phyloP scores from a whole-genome alignment of 2,113 vertebrate genomes.

The Pterocles gutturalis region DNA sequence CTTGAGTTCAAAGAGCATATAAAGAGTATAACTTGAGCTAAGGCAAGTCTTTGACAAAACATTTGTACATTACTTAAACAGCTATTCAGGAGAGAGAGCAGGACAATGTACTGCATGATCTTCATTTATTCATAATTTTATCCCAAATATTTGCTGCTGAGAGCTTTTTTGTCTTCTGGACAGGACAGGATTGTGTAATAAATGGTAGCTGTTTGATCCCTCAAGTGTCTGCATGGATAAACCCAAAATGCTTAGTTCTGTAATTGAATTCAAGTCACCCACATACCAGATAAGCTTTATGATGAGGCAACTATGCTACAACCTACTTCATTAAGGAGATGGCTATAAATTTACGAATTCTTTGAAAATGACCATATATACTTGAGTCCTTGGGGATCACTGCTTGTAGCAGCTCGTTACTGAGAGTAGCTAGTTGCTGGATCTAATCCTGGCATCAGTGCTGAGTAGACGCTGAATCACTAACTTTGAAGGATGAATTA shows the following conservation, averaged over 20 bases:
- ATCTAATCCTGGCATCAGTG: not conserved
- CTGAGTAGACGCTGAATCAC: not conserved
- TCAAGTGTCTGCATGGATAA: not conserved
- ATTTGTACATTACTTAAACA: not conserved
- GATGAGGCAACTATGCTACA: not conserved
- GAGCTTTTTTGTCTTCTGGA: not conserved
- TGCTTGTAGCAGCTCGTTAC: not conserved
- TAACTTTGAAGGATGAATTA: not conserved
- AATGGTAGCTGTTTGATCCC: not conserved
- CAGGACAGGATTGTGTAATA: not conserved
- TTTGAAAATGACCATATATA: not conserved
- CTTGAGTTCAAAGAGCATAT: not conserved
- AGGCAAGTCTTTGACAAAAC: not conserved
- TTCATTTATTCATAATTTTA: not conserved
- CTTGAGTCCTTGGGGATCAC: not conserved
- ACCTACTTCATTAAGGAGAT: not conserved
- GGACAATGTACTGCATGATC: not conserved
- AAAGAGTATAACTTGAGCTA: not conserved
- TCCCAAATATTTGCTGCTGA: not conserved
- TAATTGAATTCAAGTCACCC: not conserved
- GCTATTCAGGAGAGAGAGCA: not conserved
- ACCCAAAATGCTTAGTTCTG: not conserved
- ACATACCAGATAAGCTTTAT: not conserved
- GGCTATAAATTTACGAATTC: not conserved
- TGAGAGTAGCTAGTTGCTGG: not conserved